Base-by-base conservation (phyloP, 2,113 vertebrate genomes). In the Strix aluco region DNA sequence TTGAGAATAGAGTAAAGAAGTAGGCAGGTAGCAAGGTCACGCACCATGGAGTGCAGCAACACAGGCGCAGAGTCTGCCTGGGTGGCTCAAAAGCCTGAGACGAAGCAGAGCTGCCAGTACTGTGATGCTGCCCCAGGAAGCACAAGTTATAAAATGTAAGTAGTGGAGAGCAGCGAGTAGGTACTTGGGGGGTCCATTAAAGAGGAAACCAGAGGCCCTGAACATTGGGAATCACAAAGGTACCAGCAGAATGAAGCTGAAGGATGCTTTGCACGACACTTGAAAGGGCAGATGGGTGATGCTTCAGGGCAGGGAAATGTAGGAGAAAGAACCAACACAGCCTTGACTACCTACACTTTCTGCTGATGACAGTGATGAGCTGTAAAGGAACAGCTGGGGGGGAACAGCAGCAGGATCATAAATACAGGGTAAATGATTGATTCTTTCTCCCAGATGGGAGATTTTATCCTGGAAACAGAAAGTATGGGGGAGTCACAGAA, bases 101-200 rank as follows among this genome's bases (percentile, higher is more conserved):
- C 58, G 65, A 6, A 73, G 57, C 38, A 38, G 34, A 61, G 55
- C 20, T 32, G 44, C 36, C 34, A 61, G 63, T 2, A 26, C 32
- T 2, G 1, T 1, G 2, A 17, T 9, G 23, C 73, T 52, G 51
- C n/a, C 21, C 57, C 2, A 1, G 23, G 36, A 69, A 26, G 42
- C 1, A 2, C 0, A 2, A 13, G 13, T 7, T 30, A 8, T 10
- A 73, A 32, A 79, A 51, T 15, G 21, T 2, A 13, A 38, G 25
- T 6, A 12, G 15, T 12, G 15, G 7, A 21, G 17, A 51, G 17
- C 5, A 3, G 15, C 0, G 1, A 55, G 32, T 1, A 44, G 6
- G 12, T 66, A 55, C 26, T 5, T 40, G 25, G 27, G 18, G 38
- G 77, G 19, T 9, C 23, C 63, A 18, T 5, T 38, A 21, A 52